Evolutionary conservation across 2,113 vertebrate genomes (phyloP).

Genomic region (Eulemur rufifrons): DNA sequence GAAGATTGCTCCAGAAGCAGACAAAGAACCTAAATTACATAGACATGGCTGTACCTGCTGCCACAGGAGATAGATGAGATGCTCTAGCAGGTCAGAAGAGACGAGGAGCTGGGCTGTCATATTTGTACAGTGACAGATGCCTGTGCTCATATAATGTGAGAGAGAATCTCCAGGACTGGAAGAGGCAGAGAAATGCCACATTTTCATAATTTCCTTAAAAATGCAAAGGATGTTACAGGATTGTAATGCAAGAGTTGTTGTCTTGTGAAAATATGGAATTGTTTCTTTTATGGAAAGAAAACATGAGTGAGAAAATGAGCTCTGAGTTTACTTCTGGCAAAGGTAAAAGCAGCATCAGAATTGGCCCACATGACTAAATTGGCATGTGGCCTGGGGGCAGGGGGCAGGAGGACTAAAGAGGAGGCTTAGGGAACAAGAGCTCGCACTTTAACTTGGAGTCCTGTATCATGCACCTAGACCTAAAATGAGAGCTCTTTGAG

Average conservation of each 20-base stretch:
- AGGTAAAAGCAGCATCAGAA: not conserved
- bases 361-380: not conserved
- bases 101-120: not conserved
- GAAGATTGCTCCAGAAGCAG: not conserved
- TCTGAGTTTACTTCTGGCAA: not conserved
- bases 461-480: not conserved
- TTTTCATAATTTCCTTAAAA: constrained; percentile 58
- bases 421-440: not conserved
- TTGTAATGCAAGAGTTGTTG: not conserved
- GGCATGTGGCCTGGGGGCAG: not conserved
- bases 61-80: constrained; percentile 9
- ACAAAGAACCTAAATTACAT: not conserved
- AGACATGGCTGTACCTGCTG: not conserved
- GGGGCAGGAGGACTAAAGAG: not conserved
- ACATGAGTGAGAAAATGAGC: not conserved
- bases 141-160: not conserved
- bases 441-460: not conserved
- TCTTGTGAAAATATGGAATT: not conserved
- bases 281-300: not conserved
- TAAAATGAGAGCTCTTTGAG: not conserved
- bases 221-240: not conserved
- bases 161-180: not conserved
- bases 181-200: constrained; percentile 33
- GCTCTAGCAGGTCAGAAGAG: constrained; percentile 9
- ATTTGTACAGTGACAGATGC: constrained; percentile 34